A percentile compares a stretch with the other conserved stretches of the same genome.
phyloP scores from a whole-genome alignment of 2,797 vertebrate species.

The Clamator glandarius region DNA sequence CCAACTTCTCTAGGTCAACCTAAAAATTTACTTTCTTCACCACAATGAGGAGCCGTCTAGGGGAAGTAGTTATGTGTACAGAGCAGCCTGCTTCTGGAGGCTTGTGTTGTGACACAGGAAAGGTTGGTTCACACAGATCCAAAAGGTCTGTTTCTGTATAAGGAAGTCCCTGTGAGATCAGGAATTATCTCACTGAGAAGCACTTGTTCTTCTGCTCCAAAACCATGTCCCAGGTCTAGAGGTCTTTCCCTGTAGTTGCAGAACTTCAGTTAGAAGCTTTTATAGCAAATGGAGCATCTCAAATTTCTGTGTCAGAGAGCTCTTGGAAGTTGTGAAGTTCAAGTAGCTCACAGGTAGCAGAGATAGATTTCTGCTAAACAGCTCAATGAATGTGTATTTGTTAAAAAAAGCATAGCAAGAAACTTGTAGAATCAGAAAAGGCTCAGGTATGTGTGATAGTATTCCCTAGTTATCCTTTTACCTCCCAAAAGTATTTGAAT shows the following conservation, averaged over 20 bases:
- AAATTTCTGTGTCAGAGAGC: background rate
- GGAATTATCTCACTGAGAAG: background rate
- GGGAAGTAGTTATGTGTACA: background rate
- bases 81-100: background rate
- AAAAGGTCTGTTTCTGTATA: background rate
- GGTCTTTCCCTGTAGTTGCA: background rate
- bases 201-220: background rate
- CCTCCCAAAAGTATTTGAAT: background rate
- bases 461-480: background rate
- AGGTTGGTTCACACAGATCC: background rate
- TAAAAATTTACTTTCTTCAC: background rate
- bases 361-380: background rate
- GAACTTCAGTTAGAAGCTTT: background rate
- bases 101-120: fast-evolving
- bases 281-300: background rate
- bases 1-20: background rate
- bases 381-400: background rate
- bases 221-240: background rate
- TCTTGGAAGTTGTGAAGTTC: background rate
- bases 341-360: background rate
- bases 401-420: background rate
- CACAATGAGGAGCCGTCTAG: fast-evolving
- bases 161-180: background rate
- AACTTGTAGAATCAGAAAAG: background rate
- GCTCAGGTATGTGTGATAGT: background rate